Evolutionary conservation across 2,797 vertebrate species (phyloP), one percentile per base, ranked within the genome.

Genomic region (Scomberomorus guttatus): DNA sequence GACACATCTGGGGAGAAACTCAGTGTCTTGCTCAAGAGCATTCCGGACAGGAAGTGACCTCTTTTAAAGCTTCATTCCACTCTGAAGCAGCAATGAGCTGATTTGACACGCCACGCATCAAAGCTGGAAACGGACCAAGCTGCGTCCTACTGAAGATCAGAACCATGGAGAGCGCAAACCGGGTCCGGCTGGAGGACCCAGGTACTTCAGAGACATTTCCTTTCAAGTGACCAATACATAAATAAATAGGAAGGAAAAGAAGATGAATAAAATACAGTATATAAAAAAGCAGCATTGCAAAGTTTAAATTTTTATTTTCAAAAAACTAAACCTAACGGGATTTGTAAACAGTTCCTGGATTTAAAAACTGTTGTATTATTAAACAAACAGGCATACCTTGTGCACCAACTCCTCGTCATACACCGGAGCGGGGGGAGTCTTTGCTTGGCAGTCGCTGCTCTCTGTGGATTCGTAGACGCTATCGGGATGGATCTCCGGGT

Each of bases 401-500:
- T 94, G 94, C 56, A 93, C 73, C 24, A 95, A 72, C 1, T 94
- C 91, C 74, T 94, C 90, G 24, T 95, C 88, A 18, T 95, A 95
- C 0, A 80, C 58, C 6, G 85, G 81, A 2, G 86, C 46, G 3
- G 87, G 60, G 0, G 90, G 83, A 2, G 89, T 82, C 79, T 64
- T 87, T 0, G 84, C 79, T 65, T 83, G 88, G 51, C 37, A 58
- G 34, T 93, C 91, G 8, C 82, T 72, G 51, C 80, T 84, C 68
- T 93, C 92, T 10, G 71, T 80, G 72, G 90, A 93, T 9, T 85
- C 90, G 73, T 80, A 88, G 17, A 79, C 88, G 73, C 91, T 86
- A 2, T 92, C 92, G 25, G 93, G 92, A 4, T 93, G 88, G 70
- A 94, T 90, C 89, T 94, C 93, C 29, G 94, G 91, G 84, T 94